Base-by-base conservation (phyloP, 2,888 invertebrate genomes). In the Tenthredo mesomela region DNA sequence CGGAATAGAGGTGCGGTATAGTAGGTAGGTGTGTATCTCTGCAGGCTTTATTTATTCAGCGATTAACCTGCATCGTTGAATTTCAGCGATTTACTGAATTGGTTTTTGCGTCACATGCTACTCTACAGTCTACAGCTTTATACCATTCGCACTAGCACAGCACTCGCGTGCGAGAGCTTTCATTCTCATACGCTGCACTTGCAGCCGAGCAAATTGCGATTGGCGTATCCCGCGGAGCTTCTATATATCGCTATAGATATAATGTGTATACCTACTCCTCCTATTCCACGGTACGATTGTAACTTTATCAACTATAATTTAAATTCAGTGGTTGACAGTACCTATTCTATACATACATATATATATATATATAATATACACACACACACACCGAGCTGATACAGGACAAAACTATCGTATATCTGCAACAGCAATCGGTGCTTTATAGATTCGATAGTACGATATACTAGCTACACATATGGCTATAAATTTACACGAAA, bases 41-140 rank as follows among this genome's bases (percentile, higher is more conserved):
- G 33, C 18, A n/a, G 29, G 33, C 43, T 73, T 73, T 43, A 43
- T 73, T 73, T 73, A 73, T 73, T 73, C 73, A 73, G 0, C 73
- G 73, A 73, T 73, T 43, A 73, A 73, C 40, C 73, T 73, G 73
- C 40, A 43, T 43, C 40, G 43, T 21, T 73, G 73, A 43, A 73
- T 73, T 40, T 73, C 40, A 43, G 1, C 43, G 67, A 43, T n/a
- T 37, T 43, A 73, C 73, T 25, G 43, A 73, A 73, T 73, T 73
- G 73, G 40, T 43, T 73, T 73, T 73, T 73, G 73, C 73, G 73
- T 43, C 73, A 73, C 73, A n/a, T 73, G 18, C 21, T 29, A 29
- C n/a, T n/a, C n/a, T 29, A 29, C 29, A n/a, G n/a, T n/a, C n/a
- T n/a, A n/a, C n/a, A n/a, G n/a, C n/a, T n/a, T n/a, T n/a, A n/a